Conservation (phyloP, 2,113 vertebrate genomes). For the Seriola aureovittata region DNA sequence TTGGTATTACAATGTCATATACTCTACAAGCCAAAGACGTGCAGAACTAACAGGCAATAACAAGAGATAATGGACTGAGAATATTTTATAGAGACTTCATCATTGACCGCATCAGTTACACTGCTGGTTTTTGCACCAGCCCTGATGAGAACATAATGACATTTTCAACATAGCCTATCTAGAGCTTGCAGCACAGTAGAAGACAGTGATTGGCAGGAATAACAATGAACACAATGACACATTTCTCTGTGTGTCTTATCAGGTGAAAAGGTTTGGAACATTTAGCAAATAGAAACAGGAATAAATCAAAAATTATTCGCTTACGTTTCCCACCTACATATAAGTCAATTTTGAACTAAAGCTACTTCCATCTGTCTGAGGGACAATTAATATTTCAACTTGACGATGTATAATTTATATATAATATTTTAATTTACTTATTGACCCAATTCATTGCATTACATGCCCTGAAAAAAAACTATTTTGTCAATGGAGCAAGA, state of each 20-base stretch:
- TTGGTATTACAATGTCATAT: constrained; percentile 57
- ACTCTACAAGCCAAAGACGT: constrained; percentile 49
- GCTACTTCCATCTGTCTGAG: not conserved
- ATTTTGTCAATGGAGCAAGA: not conserved
- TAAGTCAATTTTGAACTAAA: not conserved
- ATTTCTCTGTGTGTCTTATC: constrained; percentile 1
- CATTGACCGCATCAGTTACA: constrained; percentile 50
- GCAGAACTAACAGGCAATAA: constrained; percentile 67
- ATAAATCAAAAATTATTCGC: not conserved
- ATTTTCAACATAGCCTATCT: constrained; percentile 39
- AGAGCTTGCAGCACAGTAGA: constrained; percentile 20
- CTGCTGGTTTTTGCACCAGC: constrained; percentile 31
- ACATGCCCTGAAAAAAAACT: not conserved
- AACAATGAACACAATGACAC: constrained; percentile 30
- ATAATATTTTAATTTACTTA: not conserved
- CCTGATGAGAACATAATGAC: constrained; percentile 54
- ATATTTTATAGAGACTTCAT: constrained; percentile 64
- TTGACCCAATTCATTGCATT: not conserved
- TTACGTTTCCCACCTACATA: constrained; percentile 1
- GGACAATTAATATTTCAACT: not conserved
- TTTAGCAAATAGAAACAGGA: constrained; percentile 22
- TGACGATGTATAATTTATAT: not conserved
- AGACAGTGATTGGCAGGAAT: constrained; percentile 36
- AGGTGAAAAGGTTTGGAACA: not conserved
- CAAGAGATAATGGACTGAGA: constrained; percentile 61